Evolutionary conservation across 2,113 vertebrate genomes (phyloP).

Genomic region (Scalopus aquaticus): DNA sequence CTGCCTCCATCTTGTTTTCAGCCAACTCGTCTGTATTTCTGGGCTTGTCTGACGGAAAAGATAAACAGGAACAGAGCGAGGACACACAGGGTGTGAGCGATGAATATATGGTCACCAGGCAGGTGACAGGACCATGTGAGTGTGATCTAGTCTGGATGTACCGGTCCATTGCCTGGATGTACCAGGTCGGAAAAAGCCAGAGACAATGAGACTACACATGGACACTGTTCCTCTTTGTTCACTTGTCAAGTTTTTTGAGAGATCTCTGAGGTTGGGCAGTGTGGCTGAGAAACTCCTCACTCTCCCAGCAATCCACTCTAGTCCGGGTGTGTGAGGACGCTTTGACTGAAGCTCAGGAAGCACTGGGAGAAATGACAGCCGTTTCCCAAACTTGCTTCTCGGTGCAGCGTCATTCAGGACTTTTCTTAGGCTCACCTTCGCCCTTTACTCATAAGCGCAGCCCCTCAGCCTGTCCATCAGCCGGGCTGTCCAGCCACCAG

Average conservation of each 20-base stretch:
- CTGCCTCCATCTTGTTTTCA: too few species aligned
- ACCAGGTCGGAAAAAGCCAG: background rate
- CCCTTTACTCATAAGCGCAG: background rate
- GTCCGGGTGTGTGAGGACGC: accelerated
- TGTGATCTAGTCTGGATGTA: background rate
- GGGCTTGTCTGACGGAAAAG: too few species aligned
- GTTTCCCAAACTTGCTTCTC: background rate
- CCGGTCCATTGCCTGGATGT: accelerated
- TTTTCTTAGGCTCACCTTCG: background rate
- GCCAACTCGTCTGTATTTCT: too few species aligned
- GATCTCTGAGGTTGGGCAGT: background rate
- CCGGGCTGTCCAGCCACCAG: too few species aligned
- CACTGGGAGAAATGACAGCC: too few species aligned
- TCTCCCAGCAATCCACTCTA: background rate
- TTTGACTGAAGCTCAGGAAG: background rate
- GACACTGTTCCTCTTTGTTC: background rate
- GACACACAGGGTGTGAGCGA: too few species aligned
- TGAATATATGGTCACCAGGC: too few species aligned
- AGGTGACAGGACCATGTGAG: too few species aligned
- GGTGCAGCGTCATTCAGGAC: accelerated
- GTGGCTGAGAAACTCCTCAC: background rate
- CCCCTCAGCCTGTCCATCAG: background rate
- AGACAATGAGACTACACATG: background rate
- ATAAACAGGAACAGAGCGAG: too few species aligned
- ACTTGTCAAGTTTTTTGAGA: background rate